Conservation (phyloP, 1,140 invertebrate species). For the Diplogasteroides magnus region DNA sequence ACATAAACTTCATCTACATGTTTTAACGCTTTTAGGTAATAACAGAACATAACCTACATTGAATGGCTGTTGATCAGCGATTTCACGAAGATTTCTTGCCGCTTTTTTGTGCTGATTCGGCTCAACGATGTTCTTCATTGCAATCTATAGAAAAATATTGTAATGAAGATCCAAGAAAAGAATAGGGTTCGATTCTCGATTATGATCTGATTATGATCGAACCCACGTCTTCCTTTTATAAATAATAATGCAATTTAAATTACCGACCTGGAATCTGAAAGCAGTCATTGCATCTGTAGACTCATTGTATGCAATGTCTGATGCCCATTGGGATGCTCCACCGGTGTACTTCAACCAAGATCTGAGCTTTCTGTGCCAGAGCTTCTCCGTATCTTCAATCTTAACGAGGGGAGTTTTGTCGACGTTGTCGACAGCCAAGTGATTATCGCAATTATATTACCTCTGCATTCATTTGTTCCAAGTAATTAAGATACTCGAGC, state of each 20-base stretch:
- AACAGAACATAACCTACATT: conserved; percentile 22
- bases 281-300: conserved; percentile 40
- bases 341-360: conserved; percentile 55
- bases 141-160: conserved; percentile 45
- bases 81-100: conserved; percentile 46
- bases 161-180: too few relatives aligned
- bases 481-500: conserved; percentile 52
- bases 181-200: too few relatives aligned
- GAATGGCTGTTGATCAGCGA: conserved; percentile 50
- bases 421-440: too few relatives aligned
- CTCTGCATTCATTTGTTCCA: conserved; percentile 50
- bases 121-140: conserved; percentile 54
- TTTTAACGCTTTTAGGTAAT: too few relatives aligned
- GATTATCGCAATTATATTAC: background rate
- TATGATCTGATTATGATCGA: too few relatives aligned
- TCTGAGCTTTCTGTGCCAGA: conserved; percentile 49
- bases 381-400: conserved; percentile 49
- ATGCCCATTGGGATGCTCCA: conserved; percentile 46
- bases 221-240: too few relatives aligned
- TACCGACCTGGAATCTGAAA: conserved; percentile 41
- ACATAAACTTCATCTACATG: too few relatives aligned
- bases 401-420: too few relatives aligned
- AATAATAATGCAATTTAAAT: conserved; percentile 24
- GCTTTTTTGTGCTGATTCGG: conserved; percentile 55
- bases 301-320: conserved; percentile 46